These are phyloP conservation scores for Trigoniulus corallinus DNA, from an alignment of 1,140 invertebrate genomes.

Conservation along the genomic window DNA sequence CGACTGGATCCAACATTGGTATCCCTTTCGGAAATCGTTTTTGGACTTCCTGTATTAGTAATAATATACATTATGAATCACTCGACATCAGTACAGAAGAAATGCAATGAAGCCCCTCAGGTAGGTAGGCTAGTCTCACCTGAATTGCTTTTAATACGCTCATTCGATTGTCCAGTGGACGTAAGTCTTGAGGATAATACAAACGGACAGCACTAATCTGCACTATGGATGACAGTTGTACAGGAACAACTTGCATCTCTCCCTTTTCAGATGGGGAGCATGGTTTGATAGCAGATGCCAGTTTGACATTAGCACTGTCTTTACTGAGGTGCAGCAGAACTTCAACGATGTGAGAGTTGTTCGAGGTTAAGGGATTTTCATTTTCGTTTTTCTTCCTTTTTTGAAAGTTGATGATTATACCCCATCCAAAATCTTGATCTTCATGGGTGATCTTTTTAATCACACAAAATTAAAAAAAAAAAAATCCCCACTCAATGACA, in stretches of 20 bases:
- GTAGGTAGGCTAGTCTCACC: conserved; percentile 20
- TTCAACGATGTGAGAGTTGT: conserved; percentile 51
- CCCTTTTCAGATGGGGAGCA: conserved; percentile 38
- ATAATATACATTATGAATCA: background rate
- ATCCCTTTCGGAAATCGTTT: conserved; percentile 70
- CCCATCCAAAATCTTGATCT: conserved; percentile 85
- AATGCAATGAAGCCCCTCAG: no score
- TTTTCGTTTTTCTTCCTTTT: conserved; percentile 42
- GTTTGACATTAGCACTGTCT: conserved; percentile 29
- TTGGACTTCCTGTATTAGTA: conserved; percentile 51
- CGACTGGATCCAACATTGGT: conserved; percentile 79
- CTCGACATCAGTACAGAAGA: no score
- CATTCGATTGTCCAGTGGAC: conserved; percentile 60
- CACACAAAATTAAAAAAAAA: background rate
- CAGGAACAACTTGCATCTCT: conserved; percentile 73
- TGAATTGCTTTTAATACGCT: conserved; percentile 71
- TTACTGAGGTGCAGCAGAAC: conserved; percentile 59
- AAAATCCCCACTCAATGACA: background rate
- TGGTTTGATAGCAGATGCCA: conserved; percentile 19
- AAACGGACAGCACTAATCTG: conserved; percentile 79
- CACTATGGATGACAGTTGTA: conserved; percentile 61
- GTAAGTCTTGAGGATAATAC: conserved; percentile 77
- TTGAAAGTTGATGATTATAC: conserved; percentile 83
- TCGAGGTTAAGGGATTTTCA: conserved; percentile 20
- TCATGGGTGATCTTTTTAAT: conserved; percentile 56